Base-by-base conservation (phyloP, 2,797 vertebrate species). In the Falco peregrinus region DNA sequence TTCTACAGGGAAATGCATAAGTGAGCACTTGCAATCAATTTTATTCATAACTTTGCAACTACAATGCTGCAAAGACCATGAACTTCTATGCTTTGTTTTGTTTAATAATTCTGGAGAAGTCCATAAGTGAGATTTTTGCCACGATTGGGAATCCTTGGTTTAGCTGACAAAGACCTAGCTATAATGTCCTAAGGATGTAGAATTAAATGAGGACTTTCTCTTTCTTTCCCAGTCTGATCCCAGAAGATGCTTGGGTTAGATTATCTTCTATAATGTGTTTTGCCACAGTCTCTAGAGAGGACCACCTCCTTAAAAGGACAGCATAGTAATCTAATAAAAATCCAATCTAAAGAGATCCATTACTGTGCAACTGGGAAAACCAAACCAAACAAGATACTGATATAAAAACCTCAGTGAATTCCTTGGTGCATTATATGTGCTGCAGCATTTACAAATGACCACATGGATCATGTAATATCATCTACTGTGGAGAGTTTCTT, bases 371-470 rank as follows among this genome's bases (percentile, higher is more conserved):
- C 76, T 84, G 94, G 74, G 92, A 92, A 93, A 94, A 96, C 41
- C 73, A 90, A 96, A 81, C 79, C 63, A 96, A 96, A 92, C 73
- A 83, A 86, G 87, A 90, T 79, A 92, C 59, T 70, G 86, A 88
- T 64, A 88, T 71, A 76, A 95, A 96, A 96, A 68, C 73, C 56
- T 93, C 64, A 64, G 76, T 71, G 65, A 95, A 94, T 90, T 96
- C 77, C 91, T 96, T 70, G 33, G 76, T 90, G 84, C 54, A 70
- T 93, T 93, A 63, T 86, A 81, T 82, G 76, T 90, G 82, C 47
- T 92, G 54, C 51, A 87, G 73, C 54, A 26, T 93, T 97, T 95
- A 95, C 84, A 97, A 96, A 97, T 97, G 96, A 94, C 93, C 96
- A 86, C 91, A 94, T 19, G 80, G 90, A 91, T 89, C 0, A 0